These are phyloP conservation scores for Suncus etruscus DNA, from an alignment of 2,113 vertebrate genomes.

Conservation along the genomic window DNA sequence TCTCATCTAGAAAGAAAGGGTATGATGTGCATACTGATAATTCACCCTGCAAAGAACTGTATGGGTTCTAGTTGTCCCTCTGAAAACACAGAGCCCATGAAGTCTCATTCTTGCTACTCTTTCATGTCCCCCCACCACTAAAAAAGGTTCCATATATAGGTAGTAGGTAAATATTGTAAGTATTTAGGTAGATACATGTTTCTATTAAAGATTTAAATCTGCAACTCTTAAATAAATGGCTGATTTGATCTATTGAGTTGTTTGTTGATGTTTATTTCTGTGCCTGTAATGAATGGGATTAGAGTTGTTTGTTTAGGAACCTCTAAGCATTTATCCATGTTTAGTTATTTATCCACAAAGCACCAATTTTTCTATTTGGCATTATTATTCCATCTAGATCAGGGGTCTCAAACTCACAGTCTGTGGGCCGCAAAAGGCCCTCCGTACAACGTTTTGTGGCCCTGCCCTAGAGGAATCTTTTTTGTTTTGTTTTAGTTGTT, in stretches of 20 bases:
- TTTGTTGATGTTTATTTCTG: slow-evolving; percentile 27
- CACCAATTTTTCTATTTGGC: neutral
- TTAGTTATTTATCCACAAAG: neutral
- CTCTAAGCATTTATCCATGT: neutral
- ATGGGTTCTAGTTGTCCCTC: neutral
- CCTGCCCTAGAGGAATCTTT: no score
- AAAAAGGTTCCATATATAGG: slow-evolving; percentile 28
- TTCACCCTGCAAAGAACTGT: slow-evolving; percentile 36
- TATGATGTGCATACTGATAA: slow-evolving; percentile 4
- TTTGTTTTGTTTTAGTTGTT: no score
- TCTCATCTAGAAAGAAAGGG: slow-evolving; percentile 19
- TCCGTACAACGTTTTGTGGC: no score
- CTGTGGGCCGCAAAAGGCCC: no score
- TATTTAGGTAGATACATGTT: slow-evolving; percentile 27
- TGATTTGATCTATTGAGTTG: slow-evolving; percentile 49
- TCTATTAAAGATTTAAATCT: slow-evolving; percentile 41
- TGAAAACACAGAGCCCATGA: slow-evolving; percentile 28
- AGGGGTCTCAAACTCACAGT: no score
- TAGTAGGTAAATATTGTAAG: slow-evolving; percentile 9
- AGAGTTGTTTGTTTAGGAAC: neutral
- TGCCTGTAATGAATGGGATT: slow-evolving; percentile 35
- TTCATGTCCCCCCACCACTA: neutral
- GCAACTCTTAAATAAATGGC: slow-evolving; percentile 40
- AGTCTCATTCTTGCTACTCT: slow-evolving; percentile 43
- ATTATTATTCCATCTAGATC: slow-evolving; percentile 30